Conservation (phyloP, 2,797 vertebrate species). For the Etheostoma nigrum region DNA sequence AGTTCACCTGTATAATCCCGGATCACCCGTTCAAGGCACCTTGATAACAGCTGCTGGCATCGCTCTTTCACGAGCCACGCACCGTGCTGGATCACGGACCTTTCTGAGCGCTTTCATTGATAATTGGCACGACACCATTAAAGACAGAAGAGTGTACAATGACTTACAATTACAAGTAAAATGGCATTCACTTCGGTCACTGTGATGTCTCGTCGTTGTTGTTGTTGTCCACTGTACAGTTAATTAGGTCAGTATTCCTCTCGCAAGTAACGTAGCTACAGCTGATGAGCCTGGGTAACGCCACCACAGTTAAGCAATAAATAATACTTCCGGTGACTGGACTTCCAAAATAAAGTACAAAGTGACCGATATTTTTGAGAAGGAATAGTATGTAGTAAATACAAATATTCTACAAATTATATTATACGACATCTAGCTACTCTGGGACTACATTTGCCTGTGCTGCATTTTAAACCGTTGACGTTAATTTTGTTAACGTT, state of each 20-base stretch:
- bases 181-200: not conserved
- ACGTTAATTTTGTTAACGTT: constrained; percentile 1
- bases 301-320: constrained; percentile 22
- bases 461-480: not conserved
- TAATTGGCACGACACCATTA: constrained; percentile 4
- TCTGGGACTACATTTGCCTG: fast-evolving
- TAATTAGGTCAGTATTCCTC: constrained; percentile 68
- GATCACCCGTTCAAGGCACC: constrained; percentile 56
- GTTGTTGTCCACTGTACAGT: constrained; percentile 27
- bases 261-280: constrained; percentile 24
- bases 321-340: constrained; percentile 29
- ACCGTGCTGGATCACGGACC: not conserved
- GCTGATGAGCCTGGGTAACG: constrained; percentile 54
- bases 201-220: constrained; percentile 2
- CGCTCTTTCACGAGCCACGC: constrained; percentile 28
- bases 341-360: constrained; percentile 54
- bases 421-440: fast-evolving
- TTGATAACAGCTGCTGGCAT: constrained; percentile 77
- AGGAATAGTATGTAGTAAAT: fast-evolving
- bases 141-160: not conserved
- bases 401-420: fast-evolving
- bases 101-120: not conserved
- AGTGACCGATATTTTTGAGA: fast-evolving
- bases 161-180: constrained; percentile 41
- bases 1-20: constrained; percentile 66